phyloP scores from a whole-genome alignment of 2,888 invertebrate genomes.

The Plagiodera versicolora region DNA sequence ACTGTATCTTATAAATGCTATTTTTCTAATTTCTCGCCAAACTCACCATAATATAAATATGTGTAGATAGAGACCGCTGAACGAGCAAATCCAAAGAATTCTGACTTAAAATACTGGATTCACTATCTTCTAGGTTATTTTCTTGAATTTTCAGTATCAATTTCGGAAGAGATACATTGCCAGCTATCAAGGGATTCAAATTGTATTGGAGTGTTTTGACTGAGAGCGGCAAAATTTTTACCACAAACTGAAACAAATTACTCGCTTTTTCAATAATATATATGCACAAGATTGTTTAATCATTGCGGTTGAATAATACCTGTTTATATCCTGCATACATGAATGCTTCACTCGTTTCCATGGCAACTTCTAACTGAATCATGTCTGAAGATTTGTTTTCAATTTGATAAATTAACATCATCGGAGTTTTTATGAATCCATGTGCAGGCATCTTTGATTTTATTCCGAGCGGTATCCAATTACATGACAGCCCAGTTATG shows the following conservation, averaged over 20 bases:
- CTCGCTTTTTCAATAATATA: neutral
- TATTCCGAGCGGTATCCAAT: conserved; percentile 64
- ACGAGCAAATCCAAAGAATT: conserved; percentile 60
- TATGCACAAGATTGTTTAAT: neutral
- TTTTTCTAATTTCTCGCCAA: neutral
- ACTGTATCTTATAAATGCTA: too few relatives aligned
- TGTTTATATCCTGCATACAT: conserved; percentile 96
- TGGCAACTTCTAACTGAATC: conserved; percentile 70
- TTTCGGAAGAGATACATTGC: conserved; percentile 71
- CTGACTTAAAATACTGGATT: conserved; percentile 50
- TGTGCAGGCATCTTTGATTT: conserved; percentile 70
- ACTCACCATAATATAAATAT: conserved; percentile 68
- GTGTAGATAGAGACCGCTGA: conserved; percentile 64
- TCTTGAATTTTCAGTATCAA: conserved; percentile 48
- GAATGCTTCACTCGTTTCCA: conserved; percentile 87
- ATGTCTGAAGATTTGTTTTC: conserved; percentile 72
- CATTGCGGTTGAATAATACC: conserved; percentile 54
- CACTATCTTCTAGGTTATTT: conserved; percentile 39
- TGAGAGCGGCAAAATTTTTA: conserved; percentile 65
- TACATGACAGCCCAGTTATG: conserved; percentile 58
- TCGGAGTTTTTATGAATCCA: conserved; percentile 72
- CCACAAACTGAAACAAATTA: conserved; percentile 52
- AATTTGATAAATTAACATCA: conserved; percentile 71
- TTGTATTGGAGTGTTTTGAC: conserved; percentile 71
- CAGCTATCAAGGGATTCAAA: conserved; percentile 76